These are phyloP conservation scores for Notothenia coriiceps DNA, from an alignment of 2,113 vertebrate species.

Conservation along the genomic window DNA sequence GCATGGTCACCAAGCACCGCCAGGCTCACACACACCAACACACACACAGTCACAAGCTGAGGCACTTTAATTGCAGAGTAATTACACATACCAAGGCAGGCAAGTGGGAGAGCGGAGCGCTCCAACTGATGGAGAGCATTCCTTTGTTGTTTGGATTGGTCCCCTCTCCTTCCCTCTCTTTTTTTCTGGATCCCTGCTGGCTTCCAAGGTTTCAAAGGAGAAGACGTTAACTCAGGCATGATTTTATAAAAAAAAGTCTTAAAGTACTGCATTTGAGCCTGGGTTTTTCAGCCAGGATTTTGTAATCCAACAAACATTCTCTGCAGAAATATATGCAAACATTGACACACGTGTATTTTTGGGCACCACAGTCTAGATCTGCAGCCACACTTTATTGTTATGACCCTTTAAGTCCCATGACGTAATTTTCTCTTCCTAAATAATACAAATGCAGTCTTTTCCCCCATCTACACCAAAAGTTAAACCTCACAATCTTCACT, in stretches of 20 bases:
- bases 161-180: conserved; percentile 24
- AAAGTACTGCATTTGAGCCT: background rate
- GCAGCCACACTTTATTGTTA: background rate
- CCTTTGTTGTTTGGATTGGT: conserved; percentile 65
- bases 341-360: background rate
- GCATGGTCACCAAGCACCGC: conserved; percentile 47
- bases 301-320: background rate
- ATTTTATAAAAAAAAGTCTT: background rate
- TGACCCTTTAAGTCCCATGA: background rate
- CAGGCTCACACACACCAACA: conserved; percentile 36
- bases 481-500: conserved; percentile 5
- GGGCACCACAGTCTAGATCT: background rate
- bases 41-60: conserved; percentile 54
- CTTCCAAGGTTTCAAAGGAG: conserved; percentile 68
- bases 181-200: conserved; percentile 41
- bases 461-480: background rate
- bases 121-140: conserved; percentile 62
- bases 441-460: background rate
- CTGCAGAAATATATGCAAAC: background rate
- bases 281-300: background rate
- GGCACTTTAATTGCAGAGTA: conserved; percentile 76
- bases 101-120: conserved; percentile 64
- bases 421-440: conserved; percentile 2
- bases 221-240: conserved; percentile 4
- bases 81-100: conserved; percentile 73